phyloP scores from a whole-genome alignment of 2,113 vertebrate genomes.

The Indicator indicator region DNA sequence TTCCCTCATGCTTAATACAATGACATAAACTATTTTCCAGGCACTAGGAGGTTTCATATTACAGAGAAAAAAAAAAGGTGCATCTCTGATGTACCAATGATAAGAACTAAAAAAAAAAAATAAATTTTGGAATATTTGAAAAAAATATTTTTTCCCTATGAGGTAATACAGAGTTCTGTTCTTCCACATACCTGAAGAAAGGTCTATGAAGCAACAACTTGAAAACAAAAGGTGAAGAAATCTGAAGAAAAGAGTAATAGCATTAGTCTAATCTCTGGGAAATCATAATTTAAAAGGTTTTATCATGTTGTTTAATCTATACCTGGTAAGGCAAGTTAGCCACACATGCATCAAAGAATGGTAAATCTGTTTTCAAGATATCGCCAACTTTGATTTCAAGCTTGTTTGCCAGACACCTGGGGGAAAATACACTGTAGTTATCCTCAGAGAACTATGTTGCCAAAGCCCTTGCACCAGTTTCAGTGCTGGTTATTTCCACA shows the following conservation, averaged over 20 bases:
- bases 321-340: constrained; percentile 99
- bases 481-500: fast-evolving
- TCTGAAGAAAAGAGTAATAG: constrained; percentile 76
- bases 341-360: constrained; percentile 95
- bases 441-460: neutral
- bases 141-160: neutral
- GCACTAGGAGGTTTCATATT: neutral
- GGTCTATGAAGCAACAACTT: constrained; percentile 94
- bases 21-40: neutral
- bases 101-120: neutral
- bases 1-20: neutral
- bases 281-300: neutral
- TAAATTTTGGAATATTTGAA: neutral
- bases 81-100: neutral
- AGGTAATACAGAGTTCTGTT: neutral
- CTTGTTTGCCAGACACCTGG: constrained; percentile 84
- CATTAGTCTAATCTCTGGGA: neutral
- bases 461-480: neutral
- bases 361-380: constrained; percentile 91
- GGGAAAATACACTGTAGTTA: neutral
- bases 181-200: constrained; percentile 90
- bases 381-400: constrained; percentile 95
- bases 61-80: neutral
- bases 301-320: neutral
- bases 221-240: constrained; percentile 98